A percentile compares a stretch with the other conserved stretches of the same genome.
Evolutionary conservation across 2,888 invertebrate species (phyloP).

Genomic region (Clostera curtula): DNA sequence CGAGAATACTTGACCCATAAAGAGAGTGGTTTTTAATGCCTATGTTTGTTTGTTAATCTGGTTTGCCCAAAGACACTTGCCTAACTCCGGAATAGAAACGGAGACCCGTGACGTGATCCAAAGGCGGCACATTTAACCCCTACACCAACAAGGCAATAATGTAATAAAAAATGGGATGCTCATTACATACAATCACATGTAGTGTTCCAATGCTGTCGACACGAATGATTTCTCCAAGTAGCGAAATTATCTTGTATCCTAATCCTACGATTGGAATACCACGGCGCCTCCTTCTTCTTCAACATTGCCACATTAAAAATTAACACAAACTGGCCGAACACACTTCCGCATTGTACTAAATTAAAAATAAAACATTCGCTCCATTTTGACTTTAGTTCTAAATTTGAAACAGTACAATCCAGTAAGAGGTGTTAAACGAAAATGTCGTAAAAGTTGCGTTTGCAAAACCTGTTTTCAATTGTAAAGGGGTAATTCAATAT

Average conservation of each 20-base stretch:
- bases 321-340: conserved; percentile 18
- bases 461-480: conserved; percentile 41
- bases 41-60: too few species aligned
- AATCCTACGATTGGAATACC: conserved; percentile 58
- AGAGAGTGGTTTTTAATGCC: too few species aligned
- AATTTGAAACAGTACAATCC: conserved; percentile 15
- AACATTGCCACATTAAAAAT: conserved; percentile 48
- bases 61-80: too few species aligned
- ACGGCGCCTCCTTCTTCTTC: conserved; percentile 62
- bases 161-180: conserved; percentile 1
- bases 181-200: conserved; percentile 58
- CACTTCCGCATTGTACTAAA: conserved; percentile 23
- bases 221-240: conserved; percentile 48
- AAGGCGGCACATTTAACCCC: too few species aligned
- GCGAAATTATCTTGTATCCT: conserved; percentile 54
- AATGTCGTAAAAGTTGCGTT: conserved; percentile 38
- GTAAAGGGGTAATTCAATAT: conserved; percentile 20
- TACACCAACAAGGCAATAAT: too few species aligned
- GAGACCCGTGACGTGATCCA: too few species aligned
- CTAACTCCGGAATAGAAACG: too few species aligned
- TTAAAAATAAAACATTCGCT: conserved; percentile 16
- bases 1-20: too few species aligned
- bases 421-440: conserved; percentile 26
- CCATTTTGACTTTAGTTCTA: conserved; percentile 10
- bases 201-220: conserved; percentile 60